Percentiles rank a stretch among this genome's conserved stretches.
phyloP scores from a whole-genome alignment of 1,140 invertebrate genomes.

The Stratiolaelaps scimitus region DNA sequence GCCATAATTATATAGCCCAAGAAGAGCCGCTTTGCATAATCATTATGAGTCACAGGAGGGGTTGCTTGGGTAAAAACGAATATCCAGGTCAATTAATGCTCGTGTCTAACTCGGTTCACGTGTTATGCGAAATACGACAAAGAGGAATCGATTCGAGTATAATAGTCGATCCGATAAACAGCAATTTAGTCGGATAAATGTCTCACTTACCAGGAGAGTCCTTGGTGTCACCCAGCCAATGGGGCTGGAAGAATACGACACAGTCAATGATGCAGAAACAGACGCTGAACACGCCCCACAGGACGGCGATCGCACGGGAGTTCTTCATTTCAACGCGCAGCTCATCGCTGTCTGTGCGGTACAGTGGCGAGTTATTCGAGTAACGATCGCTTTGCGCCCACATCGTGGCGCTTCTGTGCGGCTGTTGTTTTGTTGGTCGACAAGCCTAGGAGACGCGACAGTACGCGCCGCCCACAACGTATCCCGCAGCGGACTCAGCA shows the following conservation, averaged over 20 bases:
- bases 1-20: no score
- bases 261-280: slow-evolving; percentile 90
- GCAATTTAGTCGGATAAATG: background rate
- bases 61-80: no score
- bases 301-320: slow-evolving; percentile 83
- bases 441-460: no score
- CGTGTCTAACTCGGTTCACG: no score
- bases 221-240: slow-evolving; percentile 68
- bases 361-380: slow-evolving; percentile 19
- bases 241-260: slow-evolving; percentile 85
- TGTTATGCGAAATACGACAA: no score
- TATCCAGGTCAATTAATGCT: no score
- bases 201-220: slow-evolving; percentile 65
- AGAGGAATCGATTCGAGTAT: no score
- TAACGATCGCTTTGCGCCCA: slow-evolving; percentile 22
- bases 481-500: no score
- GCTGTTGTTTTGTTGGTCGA: background rate
- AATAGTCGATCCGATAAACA: background rate
- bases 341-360: slow-evolving; percentile 26
- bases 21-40: no score
- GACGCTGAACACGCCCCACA: slow-evolving; percentile 89
- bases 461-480: no score
- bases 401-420: slow-evolving; percentile 4
- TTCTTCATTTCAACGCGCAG: slow-evolving; percentile 45
- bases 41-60: no score